These are phyloP conservation scores for Oreochromis niloticus DNA, from an alignment of 2,113 vertebrate genomes.

Conservation along the genomic window DNA sequence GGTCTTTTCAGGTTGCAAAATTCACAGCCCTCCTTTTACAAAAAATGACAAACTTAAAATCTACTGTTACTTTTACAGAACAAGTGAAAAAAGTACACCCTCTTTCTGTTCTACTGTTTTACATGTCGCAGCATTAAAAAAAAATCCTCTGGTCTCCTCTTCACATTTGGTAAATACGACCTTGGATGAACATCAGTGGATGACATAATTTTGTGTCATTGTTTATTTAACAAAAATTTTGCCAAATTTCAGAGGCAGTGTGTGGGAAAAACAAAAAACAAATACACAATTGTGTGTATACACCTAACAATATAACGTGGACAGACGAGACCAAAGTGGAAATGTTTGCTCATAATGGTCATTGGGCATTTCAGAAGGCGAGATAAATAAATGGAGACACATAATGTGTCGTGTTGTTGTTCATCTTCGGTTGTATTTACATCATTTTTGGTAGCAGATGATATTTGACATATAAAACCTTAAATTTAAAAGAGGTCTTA, in stretches of 20 bases:
- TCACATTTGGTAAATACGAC: not conserved
- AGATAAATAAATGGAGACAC: not conserved
- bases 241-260: not conserved
- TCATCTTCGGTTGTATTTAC: not conserved
- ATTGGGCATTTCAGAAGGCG: not conserved
- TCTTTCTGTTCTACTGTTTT: not conserved
- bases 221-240: not conserved
- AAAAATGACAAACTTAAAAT: not conserved
- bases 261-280: not conserved
- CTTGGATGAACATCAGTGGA: not conserved
- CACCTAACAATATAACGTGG: not conserved
- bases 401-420: not conserved
- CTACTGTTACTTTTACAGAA: not conserved
- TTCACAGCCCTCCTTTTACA: not conserved
- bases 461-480: not conserved
- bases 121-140: not conserved
- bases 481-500: not conserved
- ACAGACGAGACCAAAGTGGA: not conserved
- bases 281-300: not conserved
- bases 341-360: not conserved
- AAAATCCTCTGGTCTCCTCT: not conserved
- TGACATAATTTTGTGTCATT: not conserved
- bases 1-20: not conserved
- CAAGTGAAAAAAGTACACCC: not conserved
- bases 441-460: not conserved